phyloP scores from a whole-genome alignment of 1,140 invertebrate species.

The Araneus ventricosus region DNA sequence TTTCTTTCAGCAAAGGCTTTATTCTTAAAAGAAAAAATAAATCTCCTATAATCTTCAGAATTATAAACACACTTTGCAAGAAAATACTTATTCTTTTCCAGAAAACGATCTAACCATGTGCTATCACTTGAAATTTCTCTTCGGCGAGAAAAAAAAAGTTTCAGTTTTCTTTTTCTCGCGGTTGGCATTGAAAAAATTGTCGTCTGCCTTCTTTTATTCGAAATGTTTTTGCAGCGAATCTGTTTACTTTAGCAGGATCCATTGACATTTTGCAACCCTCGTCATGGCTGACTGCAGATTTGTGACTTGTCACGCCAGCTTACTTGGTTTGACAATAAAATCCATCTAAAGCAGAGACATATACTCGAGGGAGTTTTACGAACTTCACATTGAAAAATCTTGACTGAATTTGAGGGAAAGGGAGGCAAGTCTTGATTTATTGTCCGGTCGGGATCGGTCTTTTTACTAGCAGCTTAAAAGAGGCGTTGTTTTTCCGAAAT shows the following conservation, averaged over 20 bases:
- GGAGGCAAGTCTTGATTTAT: not conserved
- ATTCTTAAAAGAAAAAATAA: no score
- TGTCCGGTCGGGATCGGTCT: not conserved
- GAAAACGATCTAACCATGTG: no score
- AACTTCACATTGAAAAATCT: not conserved
- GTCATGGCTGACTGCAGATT: not conserved
- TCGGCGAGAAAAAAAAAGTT: not conserved
- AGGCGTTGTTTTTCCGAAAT: not conserved
- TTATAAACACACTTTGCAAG: no score
- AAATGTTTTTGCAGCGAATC: not conserved
- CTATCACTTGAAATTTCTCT: no score
- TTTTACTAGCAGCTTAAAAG: not conserved
- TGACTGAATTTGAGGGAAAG: not conserved
- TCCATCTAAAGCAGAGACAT: not conserved
- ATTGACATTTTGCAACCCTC: constrained; percentile 2
- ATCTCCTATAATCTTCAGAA: no score
- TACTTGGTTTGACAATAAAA: constrained; percentile 2
- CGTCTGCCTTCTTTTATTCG: not conserved
- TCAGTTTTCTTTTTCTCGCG: not conserved
- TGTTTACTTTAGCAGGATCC: not conserved
- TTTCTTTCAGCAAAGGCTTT: not conserved
- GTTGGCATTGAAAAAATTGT: not conserved
- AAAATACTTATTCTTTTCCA: no score
- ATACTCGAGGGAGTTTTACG: not conserved
- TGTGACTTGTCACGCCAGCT: constrained; percentile 1